Evolutionary conservation across 2,888 invertebrate species (phyloP), one percentile per base, ranked within the genome.

Genomic region (Diadegma fenestrale): DNA sequence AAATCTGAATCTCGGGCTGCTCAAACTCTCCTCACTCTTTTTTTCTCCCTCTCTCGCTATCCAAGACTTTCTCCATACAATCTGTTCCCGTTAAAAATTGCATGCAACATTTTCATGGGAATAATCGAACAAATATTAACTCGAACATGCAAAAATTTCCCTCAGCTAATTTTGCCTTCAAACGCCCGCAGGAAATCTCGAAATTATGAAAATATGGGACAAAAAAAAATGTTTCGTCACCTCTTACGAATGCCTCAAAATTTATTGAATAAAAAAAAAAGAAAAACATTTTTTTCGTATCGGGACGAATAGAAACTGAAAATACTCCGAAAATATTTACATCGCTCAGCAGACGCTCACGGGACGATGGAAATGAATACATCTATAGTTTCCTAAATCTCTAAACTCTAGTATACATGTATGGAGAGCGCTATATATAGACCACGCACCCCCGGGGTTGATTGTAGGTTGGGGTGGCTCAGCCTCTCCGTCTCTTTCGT

Each of bases 1-100:
- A 94, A 94, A 94, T 93, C 92, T 91, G 91, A 91, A 92, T 92
- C 91, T 90, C 89, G 84, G 89, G 85, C 82, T 79, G 61, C 83
- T 71, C 69, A 87, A 69, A 82, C 75, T 80, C 69, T 82, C 86
- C 86, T 86, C 87, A 87, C 87, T 88, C 88, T 88, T 89, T 87
- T n/a, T 88, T 86, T 81, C 85, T 82, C 81, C 85, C 45, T 48
- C 87, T 86, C 79, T 80, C 66, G 33, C 43, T 72, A 66, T 76
- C 77, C 72, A 68, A 82, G 82, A 77, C 82, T 82, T 82, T 77
- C 37, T n/a, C 66, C 68, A 80, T 72, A 80, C 82, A 80, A 33
- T 69, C 45, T 19, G 19, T 79, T 48, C 37, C n/a, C 77, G n/a
- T 66, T 14, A 66, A 12, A 22, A 61, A 37, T 22, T 3, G 14